Percentiles rank a stretch among this genome's conserved stretches.
These are phyloP conservation scores for Copidosoma aretas DNA, from an alignment of 2,888 invertebrate species.

Conservation along the genomic window DNA sequence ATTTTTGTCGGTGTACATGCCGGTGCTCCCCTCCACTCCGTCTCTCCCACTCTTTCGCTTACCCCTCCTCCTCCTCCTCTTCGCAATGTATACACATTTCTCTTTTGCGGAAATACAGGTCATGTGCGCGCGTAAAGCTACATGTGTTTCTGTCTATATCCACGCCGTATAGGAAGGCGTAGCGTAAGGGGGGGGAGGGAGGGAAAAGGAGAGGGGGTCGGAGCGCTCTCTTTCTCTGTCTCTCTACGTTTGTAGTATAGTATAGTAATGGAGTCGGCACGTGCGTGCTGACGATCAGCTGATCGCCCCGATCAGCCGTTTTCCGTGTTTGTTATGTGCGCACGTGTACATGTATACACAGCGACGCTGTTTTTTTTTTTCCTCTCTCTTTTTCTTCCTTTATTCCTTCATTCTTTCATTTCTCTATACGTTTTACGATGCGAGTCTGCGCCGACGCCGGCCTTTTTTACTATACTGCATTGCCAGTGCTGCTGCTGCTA, in stretches of 20 bases:
- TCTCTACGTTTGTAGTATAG: not conserved
- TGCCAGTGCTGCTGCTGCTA: not conserved
- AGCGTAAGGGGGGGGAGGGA: not conserved
- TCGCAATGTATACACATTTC: slow-evolving; percentile 19
- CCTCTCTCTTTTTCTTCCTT: not conserved
- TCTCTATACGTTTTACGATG: not conserved
- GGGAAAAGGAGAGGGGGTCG: not conserved
- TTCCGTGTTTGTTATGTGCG: slow-evolving; percentile 10
- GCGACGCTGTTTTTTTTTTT: not conserved
- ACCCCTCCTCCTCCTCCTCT: slow-evolving; percentile 5
- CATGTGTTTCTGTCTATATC: not conserved
- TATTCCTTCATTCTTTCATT: not conserved
- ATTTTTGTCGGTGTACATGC: not conserved
- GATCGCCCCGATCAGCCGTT: slow-evolving; percentile 34
- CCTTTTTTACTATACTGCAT: not conserved
- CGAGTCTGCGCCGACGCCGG: not conserved
- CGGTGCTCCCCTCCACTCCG: too few relatives aligned
- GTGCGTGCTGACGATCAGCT: slow-evolving; percentile 38
- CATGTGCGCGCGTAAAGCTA: slow-evolving; percentile 7
- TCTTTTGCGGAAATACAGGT: slow-evolving; percentile 39
- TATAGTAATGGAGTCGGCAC: slow-evolving; percentile 20
- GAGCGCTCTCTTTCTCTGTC: not conserved
- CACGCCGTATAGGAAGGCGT: not conserved
- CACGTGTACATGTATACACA: not conserved
- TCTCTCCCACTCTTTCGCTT: slow-evolving; percentile 8